Evolutionary conservation across 1,140 invertebrate genomes (phyloP), one percentile per base, ranked within the genome.

Genomic region (Piezodorus guildinii): DNA sequence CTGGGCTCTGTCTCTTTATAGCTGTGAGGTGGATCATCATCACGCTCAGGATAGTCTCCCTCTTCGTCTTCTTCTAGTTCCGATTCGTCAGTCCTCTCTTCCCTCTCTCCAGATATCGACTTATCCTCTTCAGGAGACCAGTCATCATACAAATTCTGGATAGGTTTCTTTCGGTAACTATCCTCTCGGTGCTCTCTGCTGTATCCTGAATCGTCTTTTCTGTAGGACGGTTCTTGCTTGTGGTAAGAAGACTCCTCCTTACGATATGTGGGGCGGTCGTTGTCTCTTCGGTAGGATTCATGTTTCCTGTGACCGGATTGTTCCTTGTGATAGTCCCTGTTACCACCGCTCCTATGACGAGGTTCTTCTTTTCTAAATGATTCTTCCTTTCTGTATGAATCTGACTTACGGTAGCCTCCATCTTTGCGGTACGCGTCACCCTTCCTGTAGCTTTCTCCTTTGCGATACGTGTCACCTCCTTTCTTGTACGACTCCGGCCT

Each of bases 111-210:
- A n/a, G 19, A 54, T 16, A 27, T 52, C n/a, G 51, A n/a, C 27
- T 64, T 54, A 34, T 64, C 63, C 16, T 54, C 56, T 43, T 46
- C 49, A 1, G 63, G 63, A 14, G 45, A 56, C 63, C 63, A 64
- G 44, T 64, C 56, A 54, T 64, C 63, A 17, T 44, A 64, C 6
- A 64, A 39, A 43, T 34, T 59, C n/a, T 27, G 19, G n/a, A 64
- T 64, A 3, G 63, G 56, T 45, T 46, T 58, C 46, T 49, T 60
- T 17, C 21, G 10, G 51, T 52, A 52, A 14, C 19, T 23, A n/a
- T 21, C 21, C 3, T 52, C 51, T n/a, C 10, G n/a, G 51, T n/a
- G 21, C n/a, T 52, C 51, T 3, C 45, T 46, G 15, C 17, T 46
- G 15, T 52, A n/a, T 52, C 21, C 21, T 5, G 51, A 17, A 19